These are phyloP conservation scores for Volucella inanis DNA, from an alignment of 2,888 invertebrate genomes.

Conservation along the genomic window DNA sequence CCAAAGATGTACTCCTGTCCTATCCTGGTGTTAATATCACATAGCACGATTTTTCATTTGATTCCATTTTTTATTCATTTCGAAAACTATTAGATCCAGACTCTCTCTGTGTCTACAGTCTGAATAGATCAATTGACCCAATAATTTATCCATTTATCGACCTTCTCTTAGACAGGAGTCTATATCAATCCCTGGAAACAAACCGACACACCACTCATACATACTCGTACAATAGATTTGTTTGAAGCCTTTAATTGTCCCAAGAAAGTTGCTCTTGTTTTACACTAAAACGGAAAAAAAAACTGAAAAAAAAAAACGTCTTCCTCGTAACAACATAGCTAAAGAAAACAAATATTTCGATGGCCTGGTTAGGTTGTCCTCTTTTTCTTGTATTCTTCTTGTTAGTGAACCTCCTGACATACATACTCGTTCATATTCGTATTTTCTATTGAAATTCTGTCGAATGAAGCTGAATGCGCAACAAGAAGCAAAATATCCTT, in stretches of 20 bases:
- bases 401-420: constrained; percentile 15
- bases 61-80: no score
- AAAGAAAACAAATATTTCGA: constrained; percentile 23
- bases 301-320: background rate
- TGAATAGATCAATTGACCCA: no score
- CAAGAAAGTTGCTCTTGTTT: background rate
- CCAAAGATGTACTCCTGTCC: no score
- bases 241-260: background rate
- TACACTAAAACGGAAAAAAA: background rate
- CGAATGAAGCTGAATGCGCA: constrained; percentile 52
- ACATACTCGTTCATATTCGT: background rate
- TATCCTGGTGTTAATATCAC: no score
- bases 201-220: no score
- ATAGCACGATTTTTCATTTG: no score
- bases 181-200: no score
- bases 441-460: constrained; percentile 28
- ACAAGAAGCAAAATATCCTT: constrained; percentile 31
- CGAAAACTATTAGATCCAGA: no score
- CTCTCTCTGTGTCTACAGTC: no score
- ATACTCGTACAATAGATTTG: no score
- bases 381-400: background rate
- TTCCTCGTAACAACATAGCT: background rate
- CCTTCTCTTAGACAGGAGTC: no score
- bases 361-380: constrained; percentile 19
- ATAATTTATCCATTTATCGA: no score